Evolutionary conservation across 2,888 invertebrate genomes (phyloP).

Genomic region (Orthonychiurus folsomi): DNA sequence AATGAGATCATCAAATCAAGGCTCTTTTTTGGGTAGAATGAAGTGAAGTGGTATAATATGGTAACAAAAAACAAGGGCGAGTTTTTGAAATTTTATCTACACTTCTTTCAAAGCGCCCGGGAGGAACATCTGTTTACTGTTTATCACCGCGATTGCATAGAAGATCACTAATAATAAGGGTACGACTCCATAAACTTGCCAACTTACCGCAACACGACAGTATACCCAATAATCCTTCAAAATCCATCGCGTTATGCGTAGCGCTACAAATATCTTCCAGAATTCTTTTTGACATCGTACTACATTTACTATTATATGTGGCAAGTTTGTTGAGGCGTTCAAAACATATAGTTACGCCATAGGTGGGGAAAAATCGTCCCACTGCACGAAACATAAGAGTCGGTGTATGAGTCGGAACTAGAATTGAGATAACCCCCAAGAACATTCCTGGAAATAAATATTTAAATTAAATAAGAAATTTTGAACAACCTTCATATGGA

Average conservation of each 20-base stretch:
- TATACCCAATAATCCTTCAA: conserved; percentile 14
- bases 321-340: conserved; percentile 20
- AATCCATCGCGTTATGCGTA: conserved; percentile 1
- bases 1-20: too few species aligned
- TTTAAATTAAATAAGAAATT: not conserved
- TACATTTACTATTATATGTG: conserved; percentile 25
- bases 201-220: conserved; percentile 9
- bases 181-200: not conserved
- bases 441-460: not conserved
- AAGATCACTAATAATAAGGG: too few species aligned
- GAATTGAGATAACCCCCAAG: not conserved
- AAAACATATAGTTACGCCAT: conserved; percentile 22
- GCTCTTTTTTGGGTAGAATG: too few species aligned
- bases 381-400: conserved; percentile 16
- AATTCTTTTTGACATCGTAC: conserved; percentile 17
- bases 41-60: too few species aligned
- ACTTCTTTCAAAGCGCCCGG: too few species aligned
- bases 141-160: too few species aligned
- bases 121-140: too few species aligned
- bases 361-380: conserved; percentile 25
- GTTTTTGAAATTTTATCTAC: too few species aligned
- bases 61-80: too few species aligned
- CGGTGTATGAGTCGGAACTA: not conserved
- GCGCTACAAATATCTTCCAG: conserved; percentile 21
- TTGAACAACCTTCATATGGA: too few species aligned